Evolutionary conservation across 2,797 vertebrate genomes (phyloP).

Genomic region (Carcharodon carcharias): DNA sequence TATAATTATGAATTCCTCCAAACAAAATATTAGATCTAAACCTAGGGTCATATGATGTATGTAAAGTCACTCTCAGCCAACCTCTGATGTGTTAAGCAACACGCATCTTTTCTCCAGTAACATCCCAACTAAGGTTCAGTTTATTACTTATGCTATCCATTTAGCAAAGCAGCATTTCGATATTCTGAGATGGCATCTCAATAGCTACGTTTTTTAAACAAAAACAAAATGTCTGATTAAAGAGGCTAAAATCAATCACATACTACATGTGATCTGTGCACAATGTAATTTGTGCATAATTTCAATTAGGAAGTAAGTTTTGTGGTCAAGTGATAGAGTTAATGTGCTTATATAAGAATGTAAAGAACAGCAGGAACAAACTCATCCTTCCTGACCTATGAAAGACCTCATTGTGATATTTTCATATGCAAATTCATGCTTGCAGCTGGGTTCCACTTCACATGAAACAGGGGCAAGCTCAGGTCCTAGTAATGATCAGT

Average conservation of each 20-base stretch:
- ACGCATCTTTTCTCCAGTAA: not conserved
- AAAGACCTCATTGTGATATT: slow-evolving; percentile 20
- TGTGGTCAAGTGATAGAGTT: slow-evolving; percentile 14
- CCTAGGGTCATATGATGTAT: not conserved
- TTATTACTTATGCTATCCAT: not conserved
- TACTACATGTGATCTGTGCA: not conserved
- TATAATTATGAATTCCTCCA: not conserved
- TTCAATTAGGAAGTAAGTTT: slow-evolving; percentile 28
- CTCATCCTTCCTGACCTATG: not conserved
- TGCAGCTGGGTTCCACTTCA: slow-evolving; percentile 34
- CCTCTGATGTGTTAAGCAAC: not conserved
- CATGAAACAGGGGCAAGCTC: slow-evolving; percentile 1
- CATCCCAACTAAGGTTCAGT: not conserved
- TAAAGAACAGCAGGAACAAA: slow-evolving; percentile 34
- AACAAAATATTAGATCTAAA: not conserved
- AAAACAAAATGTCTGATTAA: not conserved
- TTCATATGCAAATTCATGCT: slow-evolving; percentile 29
- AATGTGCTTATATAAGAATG: slow-evolving; percentile 34
- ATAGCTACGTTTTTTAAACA: not conserved
- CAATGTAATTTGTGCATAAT: not conserved
- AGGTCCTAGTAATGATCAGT: slow-evolving; percentile 7
- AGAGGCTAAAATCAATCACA: not conserved
- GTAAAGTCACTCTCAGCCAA: not conserved
- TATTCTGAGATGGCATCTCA: not conserved
- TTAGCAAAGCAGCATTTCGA: not conserved